These are phyloP conservation scores for Vombatus ursinus DNA, from an alignment of 2,113 vertebrate genomes.

Conservation along the genomic window DNA sequence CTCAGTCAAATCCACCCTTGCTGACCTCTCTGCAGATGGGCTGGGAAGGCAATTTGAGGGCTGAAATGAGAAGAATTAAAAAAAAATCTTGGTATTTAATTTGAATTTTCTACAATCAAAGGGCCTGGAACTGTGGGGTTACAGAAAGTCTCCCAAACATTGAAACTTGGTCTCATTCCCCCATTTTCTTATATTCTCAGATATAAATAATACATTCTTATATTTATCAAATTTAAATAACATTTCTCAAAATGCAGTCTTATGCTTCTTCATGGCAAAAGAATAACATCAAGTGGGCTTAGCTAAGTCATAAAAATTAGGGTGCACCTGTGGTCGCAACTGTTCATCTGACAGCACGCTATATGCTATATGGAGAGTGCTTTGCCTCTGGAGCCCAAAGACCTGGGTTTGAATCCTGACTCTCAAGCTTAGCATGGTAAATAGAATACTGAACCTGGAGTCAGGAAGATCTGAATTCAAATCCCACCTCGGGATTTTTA, in stretches of 20 bases:
- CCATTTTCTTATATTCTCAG: not conserved
- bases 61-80: constrained; percentile 65
- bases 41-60: constrained; percentile 4
- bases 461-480: not conserved
- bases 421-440: not conserved
- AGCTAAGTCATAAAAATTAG: not conserved
- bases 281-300: not conserved
- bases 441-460: not conserved
- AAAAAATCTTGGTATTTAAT: not conserved
- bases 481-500: not conserved
- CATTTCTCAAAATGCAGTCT: not conserved
- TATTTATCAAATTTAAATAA: not conserved
- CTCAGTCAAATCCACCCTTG: constrained; percentile 66
- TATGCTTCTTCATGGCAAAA: not conserved
- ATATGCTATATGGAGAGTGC: not conserved
- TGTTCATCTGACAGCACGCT: not conserved
- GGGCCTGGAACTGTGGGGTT: too few relatives aligned
- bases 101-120: not conserved
- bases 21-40: constrained; percentile 33
- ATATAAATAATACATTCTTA: not conserved
- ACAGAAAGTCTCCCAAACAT: not conserved
- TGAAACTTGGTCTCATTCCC: not conserved
- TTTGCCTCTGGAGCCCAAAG: not conserved
- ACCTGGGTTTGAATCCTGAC: not conserved
- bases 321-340: not conserved